phyloP scores from a whole-genome alignment of 2,888 invertebrate species.

The Anorthoa munda region DNA sequence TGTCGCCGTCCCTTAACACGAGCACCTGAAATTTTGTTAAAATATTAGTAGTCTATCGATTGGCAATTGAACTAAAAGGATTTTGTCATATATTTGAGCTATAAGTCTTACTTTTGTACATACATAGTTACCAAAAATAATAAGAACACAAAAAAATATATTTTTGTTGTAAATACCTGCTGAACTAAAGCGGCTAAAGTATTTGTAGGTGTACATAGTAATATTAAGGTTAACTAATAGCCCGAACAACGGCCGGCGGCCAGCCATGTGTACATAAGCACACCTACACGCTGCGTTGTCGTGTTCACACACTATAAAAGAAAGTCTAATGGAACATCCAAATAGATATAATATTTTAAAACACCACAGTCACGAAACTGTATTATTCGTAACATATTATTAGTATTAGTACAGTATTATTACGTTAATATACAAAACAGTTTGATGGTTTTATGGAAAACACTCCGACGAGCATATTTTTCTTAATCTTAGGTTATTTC shows the following conservation, averaged over 20 bases:
- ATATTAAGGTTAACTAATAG: constrained; percentile 35
- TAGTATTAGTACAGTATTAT: constrained; percentile 40
- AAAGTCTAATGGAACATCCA: constrained; percentile 37
- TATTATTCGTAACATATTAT: constrained; percentile 32
- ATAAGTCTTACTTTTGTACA: constrained; percentile 32
- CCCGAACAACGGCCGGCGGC: constrained; percentile 6
- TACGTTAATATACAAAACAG: constrained; percentile 22
- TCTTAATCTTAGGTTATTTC: constrained; percentile 2
- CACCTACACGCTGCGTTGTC: constrained; percentile 36
- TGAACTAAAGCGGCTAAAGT: constrained; percentile 19
- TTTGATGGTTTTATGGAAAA: constrained; percentile 19
- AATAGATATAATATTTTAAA: constrained; percentile 48
- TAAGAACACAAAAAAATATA: constrained; percentile 16
- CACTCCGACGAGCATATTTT: constrained; percentile 51
- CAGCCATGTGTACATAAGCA: constrained; percentile 30
- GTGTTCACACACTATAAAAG: constrained; percentile 54
- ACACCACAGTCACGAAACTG: constrained; percentile 40
- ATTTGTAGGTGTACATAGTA: constrained; percentile 22
- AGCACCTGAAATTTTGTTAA: constrained; percentile 19
- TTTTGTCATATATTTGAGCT: constrained; percentile 24
- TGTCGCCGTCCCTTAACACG: constrained; percentile 23
- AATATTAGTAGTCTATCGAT: constrained; percentile 3
- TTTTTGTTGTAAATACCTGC: constrained; percentile 37
- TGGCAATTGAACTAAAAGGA: constrained; percentile 6
- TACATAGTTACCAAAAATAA: constrained; percentile 35